phyloP scores from a whole-genome alignment of 2,113 vertebrate species.

The Semnornis frantzii region DNA sequence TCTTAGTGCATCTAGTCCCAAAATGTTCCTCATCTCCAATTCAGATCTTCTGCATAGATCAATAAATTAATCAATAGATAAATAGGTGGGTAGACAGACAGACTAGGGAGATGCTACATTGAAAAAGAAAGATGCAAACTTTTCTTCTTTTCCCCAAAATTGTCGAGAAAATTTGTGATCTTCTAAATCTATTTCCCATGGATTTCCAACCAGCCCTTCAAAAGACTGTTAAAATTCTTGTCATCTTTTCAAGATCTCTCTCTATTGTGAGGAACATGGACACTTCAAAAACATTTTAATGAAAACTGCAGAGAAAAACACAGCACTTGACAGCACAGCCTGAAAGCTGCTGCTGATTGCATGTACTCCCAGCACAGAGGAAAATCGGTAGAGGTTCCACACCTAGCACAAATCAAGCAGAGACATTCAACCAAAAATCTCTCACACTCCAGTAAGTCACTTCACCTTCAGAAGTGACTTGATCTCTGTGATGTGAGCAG shows the following conservation, averaged over 20 bases:
- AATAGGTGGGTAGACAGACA: not conserved
- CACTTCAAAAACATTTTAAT: not conserved
- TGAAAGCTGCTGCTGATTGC: not conserved
- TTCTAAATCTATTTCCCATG: not conserved
- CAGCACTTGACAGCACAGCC: not conserved
- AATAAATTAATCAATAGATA: not conserved
- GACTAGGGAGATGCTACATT: not conserved
- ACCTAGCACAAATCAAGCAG: not conserved
- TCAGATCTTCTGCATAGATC: not conserved
- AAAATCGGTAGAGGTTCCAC: not conserved
- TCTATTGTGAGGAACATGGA: not conserved
- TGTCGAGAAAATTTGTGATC: not conserved
- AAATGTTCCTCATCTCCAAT: not conserved
- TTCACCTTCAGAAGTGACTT: not conserved
- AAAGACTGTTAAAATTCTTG: not conserved
- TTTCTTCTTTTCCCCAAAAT: not conserved
- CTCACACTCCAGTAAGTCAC: not conserved
- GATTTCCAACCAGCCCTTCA: not conserved
- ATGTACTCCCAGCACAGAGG: not conserved
- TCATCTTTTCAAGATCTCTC: not conserved
- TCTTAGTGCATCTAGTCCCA: not conserved
- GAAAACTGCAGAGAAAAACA: not conserved
- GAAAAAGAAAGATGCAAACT: not conserved
- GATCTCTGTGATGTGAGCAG: not conserved
- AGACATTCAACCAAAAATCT: not conserved